Percentiles rank a stretch among this genome's conserved stretches.
phyloP scores from a whole-genome alignment of 2,113 vertebrate genomes.

The Sardina pilchardus region DNA sequence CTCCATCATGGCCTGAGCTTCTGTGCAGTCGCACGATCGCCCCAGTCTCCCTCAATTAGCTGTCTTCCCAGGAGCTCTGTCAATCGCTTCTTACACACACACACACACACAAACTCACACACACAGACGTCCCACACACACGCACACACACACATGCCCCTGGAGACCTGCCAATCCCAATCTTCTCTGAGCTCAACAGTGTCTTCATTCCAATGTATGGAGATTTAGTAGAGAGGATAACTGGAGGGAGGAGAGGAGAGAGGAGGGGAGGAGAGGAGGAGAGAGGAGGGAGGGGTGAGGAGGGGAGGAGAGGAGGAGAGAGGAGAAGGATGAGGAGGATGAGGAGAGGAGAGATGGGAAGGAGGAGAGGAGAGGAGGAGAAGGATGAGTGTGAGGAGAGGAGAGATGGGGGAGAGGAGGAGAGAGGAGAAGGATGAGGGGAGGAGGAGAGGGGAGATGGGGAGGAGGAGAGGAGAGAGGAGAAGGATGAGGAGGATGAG shows the following conservation, averaged over 20 bases:
- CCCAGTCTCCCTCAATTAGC: conserved; percentile 73
- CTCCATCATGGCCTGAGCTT: conserved; percentile 65
- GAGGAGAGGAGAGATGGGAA: background rate
- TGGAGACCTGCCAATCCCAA: conserved; percentile 69
- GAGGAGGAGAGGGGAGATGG: background rate
- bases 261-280: background rate
- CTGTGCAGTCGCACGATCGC: conserved; percentile 55
- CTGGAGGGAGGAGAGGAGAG: background rate
- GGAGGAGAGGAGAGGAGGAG: background rate
- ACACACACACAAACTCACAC: conserved; percentile 1
- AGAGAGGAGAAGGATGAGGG: background rate
- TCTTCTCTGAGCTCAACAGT: conserved; percentile 69
- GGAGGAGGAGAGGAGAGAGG: background rate
- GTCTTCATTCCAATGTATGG: conserved; percentile 59
- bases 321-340: background rate
- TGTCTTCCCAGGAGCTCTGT: conserved; percentile 65
- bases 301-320: background rate
- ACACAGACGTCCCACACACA: background rate
- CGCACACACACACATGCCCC: background rate
- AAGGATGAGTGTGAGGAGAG: background rate
- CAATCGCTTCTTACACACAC: conserved; percentile 46
- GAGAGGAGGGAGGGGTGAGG: no score
- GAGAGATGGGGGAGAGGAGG: background rate
- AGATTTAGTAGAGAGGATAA: background rate
- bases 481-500: background rate